phyloP scores from a whole-genome alignment of 1,140 invertebrate species.

The Schlechtendalia chinensis region DNA sequence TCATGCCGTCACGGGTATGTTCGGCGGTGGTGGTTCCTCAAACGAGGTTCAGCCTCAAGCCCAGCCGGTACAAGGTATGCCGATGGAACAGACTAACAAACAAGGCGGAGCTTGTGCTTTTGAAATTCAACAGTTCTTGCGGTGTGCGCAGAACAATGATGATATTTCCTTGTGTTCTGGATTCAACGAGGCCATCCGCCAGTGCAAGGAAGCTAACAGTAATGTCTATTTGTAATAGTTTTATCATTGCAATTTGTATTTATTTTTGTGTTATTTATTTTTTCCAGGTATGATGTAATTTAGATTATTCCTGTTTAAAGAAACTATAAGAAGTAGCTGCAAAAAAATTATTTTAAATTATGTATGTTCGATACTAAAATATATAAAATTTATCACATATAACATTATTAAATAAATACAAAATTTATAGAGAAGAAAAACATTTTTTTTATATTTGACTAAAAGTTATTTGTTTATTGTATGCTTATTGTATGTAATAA shows the following conservation, averaged over 20 bases:
- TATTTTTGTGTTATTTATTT: neutral
- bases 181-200: slow-evolving; percentile 88
- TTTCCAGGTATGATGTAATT: slow-evolving; percentile 41
- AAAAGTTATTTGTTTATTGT: too few relatives aligned
- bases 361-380: neutral
- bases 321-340: neutral
- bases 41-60: slow-evolving; percentile 55
- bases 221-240: slow-evolving; percentile 53
- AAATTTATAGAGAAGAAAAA: too few relatives aligned
- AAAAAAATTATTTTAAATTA: neutral
- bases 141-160: slow-evolving; percentile 80
- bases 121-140: slow-evolving; percentile 85
- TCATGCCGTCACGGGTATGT: slow-evolving; percentile 78
- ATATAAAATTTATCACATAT: neutral
- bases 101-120: slow-evolving; percentile 75
- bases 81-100: slow-evolving; percentile 56
- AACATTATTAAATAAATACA: too few relatives aligned
- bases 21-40: slow-evolving; percentile 68
- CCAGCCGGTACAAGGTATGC: slow-evolving; percentile 55
- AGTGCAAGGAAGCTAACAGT: slow-evolving; percentile 71
- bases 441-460: too few relatives aligned
- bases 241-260: neutral
- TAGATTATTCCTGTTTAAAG: neutral
- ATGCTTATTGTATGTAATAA: too few relatives aligned
- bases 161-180: slow-evolving; percentile 85